These are phyloP conservation scores for Felis chaus DNA, from an alignment of 2,113 vertebrate genomes.

Conservation along the genomic window DNA sequence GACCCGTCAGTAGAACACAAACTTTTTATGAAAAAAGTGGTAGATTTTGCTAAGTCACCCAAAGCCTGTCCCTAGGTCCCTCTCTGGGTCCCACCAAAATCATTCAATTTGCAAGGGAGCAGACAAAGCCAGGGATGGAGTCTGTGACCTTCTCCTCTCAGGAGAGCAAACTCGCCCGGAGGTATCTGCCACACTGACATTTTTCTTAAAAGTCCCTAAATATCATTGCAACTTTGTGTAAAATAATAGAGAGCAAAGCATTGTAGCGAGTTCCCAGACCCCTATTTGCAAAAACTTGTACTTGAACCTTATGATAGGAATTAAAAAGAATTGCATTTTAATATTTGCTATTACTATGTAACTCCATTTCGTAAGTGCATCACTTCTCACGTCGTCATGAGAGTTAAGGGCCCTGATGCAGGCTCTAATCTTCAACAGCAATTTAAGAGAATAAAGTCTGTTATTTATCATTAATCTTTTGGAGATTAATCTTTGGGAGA, in stretches of 20 bases:
- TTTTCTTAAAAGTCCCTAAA: conserved; percentile 67
- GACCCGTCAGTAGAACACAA: neutral
- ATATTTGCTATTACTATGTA: neutral
- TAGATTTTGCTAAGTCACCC: conserved; percentile 20
- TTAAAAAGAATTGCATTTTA: conserved; percentile 17
- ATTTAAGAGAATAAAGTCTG: neutral
- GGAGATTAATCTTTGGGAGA: conserved; percentile 27
- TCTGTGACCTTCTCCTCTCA: conserved; percentile 52
- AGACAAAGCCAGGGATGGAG: conserved; percentile 18
- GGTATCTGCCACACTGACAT: conserved; percentile 53
- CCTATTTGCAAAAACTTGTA: neutral
- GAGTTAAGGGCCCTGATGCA: neutral
- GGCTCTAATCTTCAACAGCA: neutral
- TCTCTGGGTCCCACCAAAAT: conserved; percentile 45
- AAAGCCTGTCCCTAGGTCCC: conserved; percentile 26
- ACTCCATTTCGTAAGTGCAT: neutral
- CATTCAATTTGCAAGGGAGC: conserved; percentile 43
- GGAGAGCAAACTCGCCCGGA: conserved; percentile 20
- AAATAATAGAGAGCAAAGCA: conserved; percentile 56
- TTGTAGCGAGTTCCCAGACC: neutral
- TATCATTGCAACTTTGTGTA: conserved; percentile 47
- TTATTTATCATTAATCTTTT: neutral
- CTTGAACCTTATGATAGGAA: conserved; percentile 13
- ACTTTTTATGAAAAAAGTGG: conserved; percentile 46
- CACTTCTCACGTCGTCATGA: neutral